A percentile compares a stretch with the other conserved stretches of the same genome.
Evolutionary conservation across 2,797 vertebrate species (phyloP).

Genomic region (Oreochromis grahami): DNA sequence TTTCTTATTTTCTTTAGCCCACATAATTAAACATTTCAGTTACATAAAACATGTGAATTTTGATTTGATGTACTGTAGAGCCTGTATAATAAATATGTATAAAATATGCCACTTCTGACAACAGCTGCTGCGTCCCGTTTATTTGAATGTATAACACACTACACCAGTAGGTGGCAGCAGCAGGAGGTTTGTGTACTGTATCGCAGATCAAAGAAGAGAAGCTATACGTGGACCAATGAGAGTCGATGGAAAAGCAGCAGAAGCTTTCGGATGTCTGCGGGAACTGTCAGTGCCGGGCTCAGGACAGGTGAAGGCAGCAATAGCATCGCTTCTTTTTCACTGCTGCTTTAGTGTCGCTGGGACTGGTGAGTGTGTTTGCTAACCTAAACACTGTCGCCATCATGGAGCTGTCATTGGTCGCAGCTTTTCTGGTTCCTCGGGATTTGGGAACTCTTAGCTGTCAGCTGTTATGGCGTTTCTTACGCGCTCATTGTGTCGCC

Average conservation of each 20-base stretch:
- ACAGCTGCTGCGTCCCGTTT: rapidly evolving
- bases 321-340: neutral
- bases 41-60: neutral
- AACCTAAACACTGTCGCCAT: neutral
- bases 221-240: slow-evolving; percentile 30
- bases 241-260: rapidly evolving
- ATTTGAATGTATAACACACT: neutral
- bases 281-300: neutral
- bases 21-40: neutral
- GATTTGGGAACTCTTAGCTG: rapidly evolving
- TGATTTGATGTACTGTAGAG: neutral
- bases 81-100: neutral
- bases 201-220: neutral
- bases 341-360: rapidly evolving
- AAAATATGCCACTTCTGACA: neutral
- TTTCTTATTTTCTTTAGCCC: neutral
- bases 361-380: neutral
- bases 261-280: neutral
- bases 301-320: neutral
- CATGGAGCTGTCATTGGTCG: rapidly evolving
- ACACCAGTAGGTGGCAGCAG: neutral
- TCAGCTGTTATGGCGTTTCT: rapidly evolving
- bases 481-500: neutral
- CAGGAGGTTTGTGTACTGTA: rapidly evolving
- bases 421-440: neutral